Evolutionary conservation across 2,888 invertebrate genomes (phyloP), one percentile per base, ranked within the genome.

Genomic region (Dasypogon diadema): DNA sequence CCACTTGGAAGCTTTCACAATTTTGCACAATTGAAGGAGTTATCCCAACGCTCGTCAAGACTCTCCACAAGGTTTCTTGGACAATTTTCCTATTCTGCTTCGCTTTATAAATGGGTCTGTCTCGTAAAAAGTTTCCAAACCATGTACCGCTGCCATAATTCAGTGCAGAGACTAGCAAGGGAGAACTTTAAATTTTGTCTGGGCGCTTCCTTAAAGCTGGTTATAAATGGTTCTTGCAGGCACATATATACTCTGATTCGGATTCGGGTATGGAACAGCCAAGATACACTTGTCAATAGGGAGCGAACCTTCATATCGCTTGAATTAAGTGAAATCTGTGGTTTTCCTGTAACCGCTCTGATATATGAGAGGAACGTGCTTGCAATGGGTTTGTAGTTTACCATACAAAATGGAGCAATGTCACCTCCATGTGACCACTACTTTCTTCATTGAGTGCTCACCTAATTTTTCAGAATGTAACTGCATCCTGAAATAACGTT

Each of bases 241-340:
- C 42, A 22, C 54, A 54, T 14, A 34, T 54, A 16, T 26, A 70
- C 51, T 16, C n/a, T 22, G 14, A n/a, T 16, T n/a, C 26, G 5
- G 0, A 16, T 2, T 26, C 6, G 16, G n/a, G n/a, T n/a, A n/a
- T n/a, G n/a, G n/a, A n/a, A n/a, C n/a, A n/a, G n/a, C n/a, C 42
- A 12, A 10, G 2, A 12, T 16, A 24, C 42, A 42, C 12, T 1
- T 54, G 70, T 37, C 70, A 70, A 70, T 70, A 21, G 30, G 22
- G 18, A 21, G 30, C 14, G 18, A 51, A 54, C 30, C 30, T 70
- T 70, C 51, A 70, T 54, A 51, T 54, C 70, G 70, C 24, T 70
- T 54, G 34, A 70, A 54, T 70, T 70, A 70, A 70, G 70, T 70
- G 70, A 70, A 70, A 70, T 54, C 70, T 70, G 70, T 54, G 70